Evolutionary conservation across 2,797 vertebrate species (phyloP).

Genomic region (Petrocephalus schoutedeni): DNA sequence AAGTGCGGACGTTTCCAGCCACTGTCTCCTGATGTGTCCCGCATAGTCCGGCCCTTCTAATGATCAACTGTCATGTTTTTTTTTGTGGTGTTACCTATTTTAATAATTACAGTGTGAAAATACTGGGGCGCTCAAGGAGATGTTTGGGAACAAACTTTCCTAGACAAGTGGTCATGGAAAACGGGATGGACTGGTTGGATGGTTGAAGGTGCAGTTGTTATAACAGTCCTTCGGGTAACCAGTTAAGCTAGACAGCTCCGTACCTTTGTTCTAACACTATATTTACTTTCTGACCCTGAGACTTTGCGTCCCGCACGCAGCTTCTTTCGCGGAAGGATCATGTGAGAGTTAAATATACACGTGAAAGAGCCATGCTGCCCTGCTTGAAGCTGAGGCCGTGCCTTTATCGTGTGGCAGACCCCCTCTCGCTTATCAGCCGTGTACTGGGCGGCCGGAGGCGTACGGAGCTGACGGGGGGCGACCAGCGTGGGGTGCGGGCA

Average conservation of each 20-base stretch:
- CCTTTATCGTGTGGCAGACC: background rate
- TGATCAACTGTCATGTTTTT: background rate
- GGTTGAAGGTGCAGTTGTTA: background rate
- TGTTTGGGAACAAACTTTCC: background rate
- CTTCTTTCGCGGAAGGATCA: background rate
- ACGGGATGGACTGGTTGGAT: background rate
- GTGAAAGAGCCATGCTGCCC: background rate
- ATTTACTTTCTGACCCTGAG: background rate
- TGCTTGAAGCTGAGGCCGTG: background rate
- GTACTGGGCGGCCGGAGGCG: background rate
- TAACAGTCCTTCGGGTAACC: background rate
- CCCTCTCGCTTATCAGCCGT: background rate
- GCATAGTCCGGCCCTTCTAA: background rate
- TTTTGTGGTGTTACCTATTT: background rate
- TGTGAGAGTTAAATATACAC: background rate
- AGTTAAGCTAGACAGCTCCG: background rate
- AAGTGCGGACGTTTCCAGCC: background rate
- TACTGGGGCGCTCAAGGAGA: background rate
- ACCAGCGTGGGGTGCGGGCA: background rate
- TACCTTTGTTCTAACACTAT: too few relatives aligned
- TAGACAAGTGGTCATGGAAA: background rate
- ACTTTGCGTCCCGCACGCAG: background rate
- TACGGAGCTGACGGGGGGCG: background rate
- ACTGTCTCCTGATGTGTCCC: background rate
- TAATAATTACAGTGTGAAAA: background rate